Conservation (phyloP, 2,888 invertebrate species). For the Monochamus alternatus region DNA sequence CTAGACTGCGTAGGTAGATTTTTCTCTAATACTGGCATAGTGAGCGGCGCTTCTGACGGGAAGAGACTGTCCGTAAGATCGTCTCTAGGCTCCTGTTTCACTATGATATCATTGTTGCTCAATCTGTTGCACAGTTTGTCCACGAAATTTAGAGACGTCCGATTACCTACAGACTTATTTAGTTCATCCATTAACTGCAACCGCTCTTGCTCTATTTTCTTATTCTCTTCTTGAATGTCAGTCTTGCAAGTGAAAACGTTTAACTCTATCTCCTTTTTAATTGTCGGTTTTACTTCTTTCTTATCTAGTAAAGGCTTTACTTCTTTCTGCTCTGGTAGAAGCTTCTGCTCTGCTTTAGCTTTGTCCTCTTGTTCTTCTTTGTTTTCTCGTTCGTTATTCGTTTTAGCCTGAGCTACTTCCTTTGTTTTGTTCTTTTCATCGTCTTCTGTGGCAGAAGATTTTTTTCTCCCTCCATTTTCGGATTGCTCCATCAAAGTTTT, state of each 20-base stretch:
- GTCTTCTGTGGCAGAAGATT: constrained; percentile 17
- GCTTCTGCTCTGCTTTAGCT: constrained; percentile 32
- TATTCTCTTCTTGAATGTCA: constrained; percentile 70
- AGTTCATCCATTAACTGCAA: constrained; percentile 73
- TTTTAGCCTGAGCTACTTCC: constrained; percentile 2
- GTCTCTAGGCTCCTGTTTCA: constrained; percentile 54
- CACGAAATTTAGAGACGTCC: constrained; percentile 62
- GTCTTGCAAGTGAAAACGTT: constrained; percentile 64
- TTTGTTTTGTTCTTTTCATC: constrained; percentile 15
- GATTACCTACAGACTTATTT: constrained; percentile 62
- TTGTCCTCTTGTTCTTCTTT: not conserved
- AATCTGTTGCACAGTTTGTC: constrained; percentile 62
- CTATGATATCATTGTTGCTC: constrained; percentile 50
- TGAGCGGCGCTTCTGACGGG: constrained; percentile 26
- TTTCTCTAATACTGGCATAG: constrained; percentile 52
- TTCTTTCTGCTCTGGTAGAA: constrained; percentile 33
- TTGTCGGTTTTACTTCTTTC: constrained; percentile 39
- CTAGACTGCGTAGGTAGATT: constrained; percentile 22
- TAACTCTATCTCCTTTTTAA: constrained; percentile 54
- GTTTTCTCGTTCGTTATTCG: not conserved
- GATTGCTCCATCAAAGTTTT: constrained; percentile 54
- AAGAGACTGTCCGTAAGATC: constrained; percentile 35
- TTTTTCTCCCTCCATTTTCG: constrained; percentile 38
- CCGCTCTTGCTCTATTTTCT: constrained; percentile 71
- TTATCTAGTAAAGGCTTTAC: constrained; percentile 29